Conservation (phyloP, 2,797 vertebrate genomes). For the Macropus fuliginosus region DNA sequence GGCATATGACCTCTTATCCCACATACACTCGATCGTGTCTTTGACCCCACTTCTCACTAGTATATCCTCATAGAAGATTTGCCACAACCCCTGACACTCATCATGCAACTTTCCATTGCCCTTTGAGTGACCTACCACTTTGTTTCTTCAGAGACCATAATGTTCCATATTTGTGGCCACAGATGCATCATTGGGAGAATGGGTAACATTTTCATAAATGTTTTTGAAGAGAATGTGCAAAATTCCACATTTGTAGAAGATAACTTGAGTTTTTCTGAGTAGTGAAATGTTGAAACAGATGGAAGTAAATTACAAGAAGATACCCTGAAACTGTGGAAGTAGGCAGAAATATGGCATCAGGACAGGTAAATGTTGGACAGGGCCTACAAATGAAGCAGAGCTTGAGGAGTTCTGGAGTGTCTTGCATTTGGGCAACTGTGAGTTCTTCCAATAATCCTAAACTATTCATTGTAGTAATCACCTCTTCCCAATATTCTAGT, state of each 20-base stretch:
- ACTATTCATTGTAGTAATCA: not conserved
- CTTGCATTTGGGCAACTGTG: not conserved
- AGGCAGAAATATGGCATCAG: not conserved
- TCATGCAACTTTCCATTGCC: not conserved
- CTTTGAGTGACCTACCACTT: not conserved
- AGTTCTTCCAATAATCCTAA: not conserved
- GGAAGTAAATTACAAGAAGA: not conserved
- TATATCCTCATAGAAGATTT: not conserved
- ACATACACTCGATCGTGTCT: not conserved
- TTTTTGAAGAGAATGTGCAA: not conserved
- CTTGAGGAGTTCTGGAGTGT: not conserved
- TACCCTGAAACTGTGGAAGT: not conserved
- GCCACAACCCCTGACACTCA: not conserved
- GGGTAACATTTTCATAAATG: not conserved
- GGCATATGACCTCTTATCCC: not conserved
- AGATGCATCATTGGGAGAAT: not conserved
- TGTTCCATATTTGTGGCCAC: not conserved
- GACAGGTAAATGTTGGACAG: constrained; percentile 56
- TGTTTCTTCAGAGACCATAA: not conserved
- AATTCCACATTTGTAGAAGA: not conserved
- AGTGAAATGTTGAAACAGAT: constrained; percentile 65
- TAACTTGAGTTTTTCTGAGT: constrained; percentile 7
- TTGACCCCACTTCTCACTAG: not conserved
- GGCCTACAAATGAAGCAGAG: not conserved
- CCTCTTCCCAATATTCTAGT: not conserved